Conservation (phyloP, 2,113 vertebrate genomes). For the Pimephales promelas region DNA sequence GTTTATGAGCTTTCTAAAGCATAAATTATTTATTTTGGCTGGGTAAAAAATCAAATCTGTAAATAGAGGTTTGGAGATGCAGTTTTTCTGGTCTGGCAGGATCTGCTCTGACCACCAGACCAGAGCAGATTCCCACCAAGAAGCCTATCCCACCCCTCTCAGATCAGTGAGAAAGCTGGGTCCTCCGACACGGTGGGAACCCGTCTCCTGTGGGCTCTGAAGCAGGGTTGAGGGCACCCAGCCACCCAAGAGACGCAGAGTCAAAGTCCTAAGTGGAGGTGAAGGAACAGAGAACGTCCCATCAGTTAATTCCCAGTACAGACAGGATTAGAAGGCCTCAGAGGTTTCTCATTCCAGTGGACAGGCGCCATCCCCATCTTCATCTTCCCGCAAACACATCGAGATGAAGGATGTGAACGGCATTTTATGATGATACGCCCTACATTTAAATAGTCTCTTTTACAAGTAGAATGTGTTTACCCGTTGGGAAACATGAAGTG, state of each 20-base stretch:
- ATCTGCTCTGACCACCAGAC: slow-evolving; percentile 60
- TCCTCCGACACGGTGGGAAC: slow-evolving; percentile 65
- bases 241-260: slow-evolving; percentile 60
- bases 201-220: slow-evolving; percentile 64
- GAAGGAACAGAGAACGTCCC: slow-evolving; percentile 67
- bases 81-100: slow-evolving; percentile 61
- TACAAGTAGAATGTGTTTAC: slow-evolving; percentile 66
- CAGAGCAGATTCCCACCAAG: slow-evolving; percentile 52
- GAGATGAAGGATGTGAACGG: slow-evolving; percentile 60
- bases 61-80: slow-evolving; percentile 62
- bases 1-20: slow-evolving; percentile 23
- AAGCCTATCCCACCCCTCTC: slow-evolving; percentile 62
- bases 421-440: slow-evolving; percentile 65
- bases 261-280: slow-evolving; percentile 64
- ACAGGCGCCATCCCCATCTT: slow-evolving; percentile 64
- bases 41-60: slow-evolving; percentile 65
- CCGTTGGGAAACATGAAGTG: slow-evolving; percentile 30
- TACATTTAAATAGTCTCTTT: slow-evolving; percentile 57
- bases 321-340: slow-evolving; percentile 66
- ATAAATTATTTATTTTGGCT: slow-evolving; percentile 48
- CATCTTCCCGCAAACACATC: slow-evolving; percentile 64
- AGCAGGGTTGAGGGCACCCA: slow-evolving; percentile 62
- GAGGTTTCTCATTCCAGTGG: slow-evolving; percentile 70
- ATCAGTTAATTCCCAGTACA: slow-evolving; percentile 70
- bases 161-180: slow-evolving; percentile 60